Percentiles rank a stretch among this genome's conserved stretches.
Evolutionary conservation across 2,888 invertebrate species (phyloP).

Genomic region (Helleia helle): DNA sequence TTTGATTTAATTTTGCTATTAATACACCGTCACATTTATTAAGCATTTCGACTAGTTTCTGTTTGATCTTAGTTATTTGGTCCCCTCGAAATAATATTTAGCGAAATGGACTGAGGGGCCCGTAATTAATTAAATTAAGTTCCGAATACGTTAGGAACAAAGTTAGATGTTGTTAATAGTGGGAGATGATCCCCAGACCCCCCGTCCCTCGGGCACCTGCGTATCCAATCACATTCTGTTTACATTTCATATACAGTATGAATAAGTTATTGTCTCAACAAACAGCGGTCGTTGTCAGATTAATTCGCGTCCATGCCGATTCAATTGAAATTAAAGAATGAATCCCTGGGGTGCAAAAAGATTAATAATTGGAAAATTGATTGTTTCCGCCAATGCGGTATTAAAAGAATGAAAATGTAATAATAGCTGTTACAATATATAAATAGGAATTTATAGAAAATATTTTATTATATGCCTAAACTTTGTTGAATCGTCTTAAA

Average conservation of each 20-base stretch:
- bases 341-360: constrained; percentile 36
- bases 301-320: constrained; percentile 55
- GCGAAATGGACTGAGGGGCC: constrained; percentile 57
- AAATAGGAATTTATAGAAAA: too few relatives aligned
- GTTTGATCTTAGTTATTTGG: constrained; percentile 48
- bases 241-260: constrained; percentile 72
- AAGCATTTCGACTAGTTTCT: constrained; percentile 36
- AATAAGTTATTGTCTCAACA: constrained; percentile 71
- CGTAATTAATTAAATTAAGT: constrained; percentile 71
- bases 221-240: constrained; percentile 74
- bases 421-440: too few relatives aligned
- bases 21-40: constrained; percentile 37
- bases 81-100: constrained; percentile 62
- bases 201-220: constrained; percentile 29
- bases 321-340: constrained; percentile 55
- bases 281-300: constrained; percentile 67
- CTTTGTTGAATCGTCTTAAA: too few relatives aligned
- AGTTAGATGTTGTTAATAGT: constrained; percentile 61
- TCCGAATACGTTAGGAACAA: constrained; percentile 63
- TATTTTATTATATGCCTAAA: too few relatives aligned
- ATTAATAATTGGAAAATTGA: constrained; percentile 51
- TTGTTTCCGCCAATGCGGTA: background rate
- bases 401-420: too few relatives aligned
- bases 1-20: too few relatives aligned
- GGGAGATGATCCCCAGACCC: constrained; percentile 41